Percentiles rank a stretch among this genome's conserved stretches.
Evolutionary conservation across 2,888 invertebrate genomes (phyloP).

Genomic region (Xanthorhoe spadicearia): DNA sequence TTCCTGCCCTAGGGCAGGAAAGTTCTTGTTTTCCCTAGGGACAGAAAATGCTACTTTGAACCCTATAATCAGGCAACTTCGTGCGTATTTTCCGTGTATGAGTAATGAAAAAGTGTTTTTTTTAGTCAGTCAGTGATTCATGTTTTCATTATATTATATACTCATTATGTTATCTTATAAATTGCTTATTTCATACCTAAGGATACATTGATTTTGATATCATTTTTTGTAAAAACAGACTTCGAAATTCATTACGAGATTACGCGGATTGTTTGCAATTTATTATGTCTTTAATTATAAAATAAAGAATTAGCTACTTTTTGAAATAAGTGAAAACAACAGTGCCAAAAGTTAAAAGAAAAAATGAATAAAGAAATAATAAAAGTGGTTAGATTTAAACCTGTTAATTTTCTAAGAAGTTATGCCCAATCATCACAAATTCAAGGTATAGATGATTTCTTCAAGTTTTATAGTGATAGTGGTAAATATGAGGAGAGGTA

Average conservation of each 20-base stretch:
- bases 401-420: constrained; percentile 45
- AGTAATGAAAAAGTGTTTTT: neutral
- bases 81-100: too few species aligned
- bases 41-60: too few species aligned
- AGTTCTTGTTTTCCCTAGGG: too few species aligned
- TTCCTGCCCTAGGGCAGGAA: too few species aligned
- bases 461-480: constrained; percentile 67
- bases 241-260: constrained; percentile 7
- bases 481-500: constrained; percentile 53
- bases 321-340: neutral
- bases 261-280: constrained; percentile 1
- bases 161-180: constrained; percentile 10
- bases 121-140: neutral
- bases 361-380: constrained; percentile 47
- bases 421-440: constrained; percentile 57
- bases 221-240: constrained; percentile 6
- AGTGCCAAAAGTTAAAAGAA: constrained; percentile 43
- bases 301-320: neutral
- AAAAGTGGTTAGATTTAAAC: constrained; percentile 50
- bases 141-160: neutral
- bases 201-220: constrained; percentile 8
- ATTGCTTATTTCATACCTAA: constrained; percentile 3
- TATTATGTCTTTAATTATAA: neutral
- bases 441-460: constrained; percentile 57
- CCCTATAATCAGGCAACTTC: too few species aligned